Evolutionary conservation across 1,140 invertebrate genomes (phyloP).

Genomic region (Thaumetopoea pityocampa): DNA sequence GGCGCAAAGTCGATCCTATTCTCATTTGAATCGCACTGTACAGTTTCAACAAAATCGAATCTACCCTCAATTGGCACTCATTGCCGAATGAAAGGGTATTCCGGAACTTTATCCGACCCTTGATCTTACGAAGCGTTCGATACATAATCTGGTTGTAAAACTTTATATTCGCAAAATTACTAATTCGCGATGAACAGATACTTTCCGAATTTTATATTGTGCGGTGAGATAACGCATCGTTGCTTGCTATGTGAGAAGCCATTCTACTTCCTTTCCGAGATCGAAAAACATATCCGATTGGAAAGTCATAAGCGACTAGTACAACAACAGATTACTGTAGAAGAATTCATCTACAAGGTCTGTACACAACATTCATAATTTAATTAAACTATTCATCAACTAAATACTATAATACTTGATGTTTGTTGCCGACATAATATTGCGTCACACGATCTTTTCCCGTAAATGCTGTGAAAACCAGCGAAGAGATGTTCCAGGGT

Average conservation of each 20-base stretch:
- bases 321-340: constrained; percentile 27
- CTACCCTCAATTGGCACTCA: too few species aligned
- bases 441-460: too few species aligned
- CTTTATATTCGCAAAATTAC: neutral
- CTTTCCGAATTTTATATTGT: constrained; percentile 45
- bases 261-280: constrained; percentile 21
- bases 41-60: too few species aligned
- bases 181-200: constrained; percentile 33
- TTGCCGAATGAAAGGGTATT: too few species aligned
- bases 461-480: too few species aligned
- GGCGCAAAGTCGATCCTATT: too few species aligned
- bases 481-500: too few species aligned
- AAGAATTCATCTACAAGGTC: constrained; percentile 50
- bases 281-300: constrained; percentile 52
- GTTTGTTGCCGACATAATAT: too few species aligned
- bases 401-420: too few species aligned
- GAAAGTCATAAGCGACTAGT: constrained; percentile 36
- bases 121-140: neutral
- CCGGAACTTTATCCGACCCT: too few species aligned
- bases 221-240: constrained; percentile 36
- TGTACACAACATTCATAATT: neutral
- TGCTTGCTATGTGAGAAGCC: constrained; percentile 44
- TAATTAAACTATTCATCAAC: too few species aligned
- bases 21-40: too few species aligned
- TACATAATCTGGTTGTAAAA: neutral